Base-by-base conservation (phyloP, 2,113 vertebrate species). In the Scomber colias region DNA sequence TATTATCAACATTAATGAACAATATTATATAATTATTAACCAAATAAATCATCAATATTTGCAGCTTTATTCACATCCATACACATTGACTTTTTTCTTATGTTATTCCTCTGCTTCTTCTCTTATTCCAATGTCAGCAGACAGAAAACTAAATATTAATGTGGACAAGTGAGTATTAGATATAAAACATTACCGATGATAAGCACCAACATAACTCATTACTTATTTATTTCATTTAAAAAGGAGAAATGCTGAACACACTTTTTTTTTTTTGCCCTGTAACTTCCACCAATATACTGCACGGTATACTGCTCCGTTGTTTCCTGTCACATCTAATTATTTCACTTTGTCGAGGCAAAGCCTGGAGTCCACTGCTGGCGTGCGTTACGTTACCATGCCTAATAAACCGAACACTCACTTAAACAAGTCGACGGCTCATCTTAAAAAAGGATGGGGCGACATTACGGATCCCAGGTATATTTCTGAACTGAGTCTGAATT, bases 251-350 rank as follows among this genome's bases (percentile, higher is more conserved):
- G n/a, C 7, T 40, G 53, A 11, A 16, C 16, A 40, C 63, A 40
- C 30, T 7, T 49, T 35, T 12, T 73, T 12, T 73, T 16, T 60
- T 54, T 17, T 16, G 16, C 16, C 30, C 17, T 0, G 1, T 49
- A 49, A 64, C 51, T 56, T 21, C 3, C 31, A 61, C 19, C 44
- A 57, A 62, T 51, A 44, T 21, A 45, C 62, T 60, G 51, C 68
- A 31, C 35, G 19, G 30, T 27, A 27, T 27, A 14, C 50, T 35
- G 69, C 69, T 53, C 59, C 45, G 49, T 48, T 53, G 31, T 65
- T 76, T 50, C 50, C 56, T 48, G 66, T 82, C 1, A 54, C 19
- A 61, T 76, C 19, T 17, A 46, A 77, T 84, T 54, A 79, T 50
- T 67, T 79, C 62, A 54, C 10, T 61, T 66, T 59, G 54, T 56